Base-by-base conservation (phyloP, 2,888 invertebrate genomes). In the Phasia obesa region DNA sequence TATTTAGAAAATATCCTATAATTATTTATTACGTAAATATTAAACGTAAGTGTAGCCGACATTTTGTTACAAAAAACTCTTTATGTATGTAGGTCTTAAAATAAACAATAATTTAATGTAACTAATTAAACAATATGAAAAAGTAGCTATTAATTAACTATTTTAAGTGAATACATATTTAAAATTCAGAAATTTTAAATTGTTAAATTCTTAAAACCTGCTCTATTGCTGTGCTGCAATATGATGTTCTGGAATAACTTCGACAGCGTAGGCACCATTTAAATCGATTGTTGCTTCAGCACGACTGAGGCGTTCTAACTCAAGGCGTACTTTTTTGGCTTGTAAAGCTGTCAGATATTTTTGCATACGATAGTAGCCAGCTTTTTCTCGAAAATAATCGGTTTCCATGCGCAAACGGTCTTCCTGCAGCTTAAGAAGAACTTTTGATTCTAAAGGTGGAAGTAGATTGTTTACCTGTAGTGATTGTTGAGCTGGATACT, bases 361-460 rank as follows among this genome's bases (percentile, higher is more conserved):
- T 78, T 89, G 89, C 89, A 89, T 89, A 0, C 89, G 88, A 84
- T 88, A 89, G 71, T 84, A 89, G 1, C 85, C 88, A 6, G 89
- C 89, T 69, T 89, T 89, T 69, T 89, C 89, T 6, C 86, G 86
- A 67, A 88, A 89, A 75, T 89, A 89, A 60, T 87, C 86, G 0
- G 88, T 87, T 84, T 89, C 88, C 85, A 88, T 87, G 0, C 88
- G 88, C 11, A 89, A 67, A 17, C 88, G 84, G 76, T 89, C 87
- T 62, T 89, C 88, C 60, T 84, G 84, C 15, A 86, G 67, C 59
- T 82, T 81, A 11, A 85, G 84, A 7, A 86, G 59, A 53, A 80
- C 81, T 59, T 84, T 84, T 9, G 73, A 53, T 35, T 85, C 80
- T 42, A 78, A 65, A 15, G 83, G 75, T 9, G 83, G 83, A 42